Evolutionary conservation across 2,888 invertebrate genomes (phyloP).

Genomic region (Drosophila mayaguana): DNA sequence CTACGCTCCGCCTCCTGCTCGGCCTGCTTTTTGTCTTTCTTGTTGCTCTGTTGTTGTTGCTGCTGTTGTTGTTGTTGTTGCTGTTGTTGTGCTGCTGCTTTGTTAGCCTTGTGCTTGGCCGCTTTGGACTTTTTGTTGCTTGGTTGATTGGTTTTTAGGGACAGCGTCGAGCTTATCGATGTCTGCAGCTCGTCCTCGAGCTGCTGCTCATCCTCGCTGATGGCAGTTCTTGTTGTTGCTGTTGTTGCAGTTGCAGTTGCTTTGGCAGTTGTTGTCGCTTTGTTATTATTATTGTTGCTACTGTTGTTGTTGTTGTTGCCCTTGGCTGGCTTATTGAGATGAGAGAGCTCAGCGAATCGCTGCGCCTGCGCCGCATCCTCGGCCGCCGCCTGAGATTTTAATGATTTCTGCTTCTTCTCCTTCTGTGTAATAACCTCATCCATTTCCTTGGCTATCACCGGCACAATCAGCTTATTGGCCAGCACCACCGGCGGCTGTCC

Average conservation of each 20-base stretch:
- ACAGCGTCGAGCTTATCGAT: slow-evolving; percentile 28
- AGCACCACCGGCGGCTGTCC: slow-evolving; percentile 78
- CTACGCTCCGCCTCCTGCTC: slow-evolving; percentile 36
- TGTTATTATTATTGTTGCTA: slow-evolving; percentile 15
- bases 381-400: slow-evolving; percentile 57
- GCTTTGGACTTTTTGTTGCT: slow-evolving; percentile 54
- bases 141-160: slow-evolving; percentile 20
- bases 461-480: slow-evolving; percentile 83
- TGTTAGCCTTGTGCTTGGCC: slow-evolving; percentile 50
- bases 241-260: neutral
- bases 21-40: slow-evolving; percentile 30
- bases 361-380: slow-evolving; percentile 54
- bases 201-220: slow-evolving; percentile 55
- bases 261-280: slow-evolving; percentile 20
- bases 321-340: slow-evolving; percentile 55
- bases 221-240: slow-evolving; percentile 27
- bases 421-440: slow-evolving; percentile 80
- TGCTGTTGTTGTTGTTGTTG: slow-evolving; percentile 28
- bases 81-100: slow-evolving; percentile 22
- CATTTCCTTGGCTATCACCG: slow-evolving; percentile 84
- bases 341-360: slow-evolving; percentile 63
- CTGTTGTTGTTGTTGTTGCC: slow-evolving; percentile 1
- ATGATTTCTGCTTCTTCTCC: slow-evolving; percentile 66
- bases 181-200: slow-evolving; percentile 47
- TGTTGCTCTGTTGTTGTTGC: slow-evolving; percentile 25